Percentiles rank a stretch among this genome's conserved stretches.
These are phyloP conservation scores for Actinemys pallida DNA, from an alignment of 2,113 vertebrate genomes.

Conservation along the genomic window DNA sequence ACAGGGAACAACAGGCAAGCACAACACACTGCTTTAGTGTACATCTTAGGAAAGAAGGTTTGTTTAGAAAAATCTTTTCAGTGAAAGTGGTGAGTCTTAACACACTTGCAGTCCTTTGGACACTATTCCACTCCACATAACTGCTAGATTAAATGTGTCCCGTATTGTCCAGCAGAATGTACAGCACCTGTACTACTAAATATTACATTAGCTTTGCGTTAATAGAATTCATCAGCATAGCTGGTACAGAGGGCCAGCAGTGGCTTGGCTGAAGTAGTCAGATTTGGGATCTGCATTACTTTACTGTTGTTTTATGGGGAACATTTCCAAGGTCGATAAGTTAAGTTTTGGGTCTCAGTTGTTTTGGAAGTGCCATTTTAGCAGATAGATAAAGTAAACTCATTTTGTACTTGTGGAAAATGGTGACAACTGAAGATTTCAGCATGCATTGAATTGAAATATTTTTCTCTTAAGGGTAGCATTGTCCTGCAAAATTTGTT, in stretches of 20 bases:
- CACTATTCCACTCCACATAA: background rate
- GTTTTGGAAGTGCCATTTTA: background rate
- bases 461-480: background rate
- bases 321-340: background rate
- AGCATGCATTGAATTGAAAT: background rate
- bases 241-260: background rate
- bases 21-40: background rate
- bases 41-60: background rate
- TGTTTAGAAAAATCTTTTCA: background rate
- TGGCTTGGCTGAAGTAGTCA: background rate
- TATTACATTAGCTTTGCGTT: background rate
- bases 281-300: background rate
- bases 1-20: background rate
- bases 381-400: background rate
- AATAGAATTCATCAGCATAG: background rate
- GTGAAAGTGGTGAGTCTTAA: background rate
- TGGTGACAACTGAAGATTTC: background rate
- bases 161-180: background rate
- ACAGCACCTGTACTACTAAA: background rate
- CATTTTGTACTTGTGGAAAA: background rate
- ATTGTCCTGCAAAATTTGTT: background rate
- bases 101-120: background rate
- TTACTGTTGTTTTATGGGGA: background rate
- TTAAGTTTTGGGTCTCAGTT: background rate
- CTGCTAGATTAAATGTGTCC: background rate